Conservation (phyloP, 2,797 vertebrate species). For the Simalia tracyae region DNA sequence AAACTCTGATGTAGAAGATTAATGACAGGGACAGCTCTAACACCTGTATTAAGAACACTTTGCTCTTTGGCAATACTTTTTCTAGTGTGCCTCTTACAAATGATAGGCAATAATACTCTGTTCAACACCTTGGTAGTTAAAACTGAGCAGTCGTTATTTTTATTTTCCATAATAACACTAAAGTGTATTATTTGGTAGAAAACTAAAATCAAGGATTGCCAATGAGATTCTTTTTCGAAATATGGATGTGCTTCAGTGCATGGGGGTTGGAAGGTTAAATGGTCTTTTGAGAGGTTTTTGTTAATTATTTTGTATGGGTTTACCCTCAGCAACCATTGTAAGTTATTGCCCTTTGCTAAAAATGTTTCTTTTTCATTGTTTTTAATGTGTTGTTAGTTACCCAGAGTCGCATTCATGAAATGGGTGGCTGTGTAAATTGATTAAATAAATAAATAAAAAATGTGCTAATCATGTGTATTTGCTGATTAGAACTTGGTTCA, state of each 20-base stretch:
- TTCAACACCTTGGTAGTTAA: no score
- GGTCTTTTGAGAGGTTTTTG: background rate
- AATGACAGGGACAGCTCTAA: no score
- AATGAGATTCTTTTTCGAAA: background rate
- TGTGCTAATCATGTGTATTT: background rate
- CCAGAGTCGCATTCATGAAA: background rate
- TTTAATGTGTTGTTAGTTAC: background rate
- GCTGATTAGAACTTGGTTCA: background rate
- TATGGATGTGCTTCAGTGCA: background rate
- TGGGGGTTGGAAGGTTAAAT: background rate
- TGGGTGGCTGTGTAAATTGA: background rate
- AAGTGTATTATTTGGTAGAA: background rate
- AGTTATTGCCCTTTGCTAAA: background rate
- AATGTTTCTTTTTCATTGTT: background rate
- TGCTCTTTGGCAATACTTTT: no score
- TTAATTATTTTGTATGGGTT: background rate
- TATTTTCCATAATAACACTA: background rate
- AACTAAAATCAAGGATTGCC: background rate
- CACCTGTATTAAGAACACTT: no score
- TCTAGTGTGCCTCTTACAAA: no score
- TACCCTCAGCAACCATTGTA: background rate
- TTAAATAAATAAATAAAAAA: background rate
- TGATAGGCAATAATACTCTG: no score
- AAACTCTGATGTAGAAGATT: no score
- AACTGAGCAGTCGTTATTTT: no score